A percentile compares a stretch with the other conserved stretches of the same genome.
Conservation (phyloP, 2,888 invertebrate genomes). For the Flexamia atlantica region DNA sequence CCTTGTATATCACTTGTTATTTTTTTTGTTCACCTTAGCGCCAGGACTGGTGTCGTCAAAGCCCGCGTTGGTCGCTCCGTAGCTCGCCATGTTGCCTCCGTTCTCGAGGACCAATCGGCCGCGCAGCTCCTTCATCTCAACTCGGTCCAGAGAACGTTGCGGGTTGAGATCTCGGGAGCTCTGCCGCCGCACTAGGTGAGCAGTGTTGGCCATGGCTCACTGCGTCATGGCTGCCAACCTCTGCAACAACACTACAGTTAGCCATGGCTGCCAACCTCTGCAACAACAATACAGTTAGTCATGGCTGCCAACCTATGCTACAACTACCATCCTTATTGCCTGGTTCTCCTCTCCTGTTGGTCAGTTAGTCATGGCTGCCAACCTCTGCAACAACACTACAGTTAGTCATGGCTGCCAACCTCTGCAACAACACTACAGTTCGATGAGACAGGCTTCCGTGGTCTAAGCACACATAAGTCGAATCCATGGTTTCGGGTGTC, state of each 20-base stretch:
- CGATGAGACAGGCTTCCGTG: no score
- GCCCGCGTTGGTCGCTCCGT: slow-evolving; percentile 92
- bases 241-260: no score
- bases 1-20: no score
- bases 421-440: no score
- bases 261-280: no score
- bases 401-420: no score
- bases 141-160: slow-evolving; percentile 89
- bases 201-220: slow-evolving; percentile 91
- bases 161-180: slow-evolving; percentile 91
- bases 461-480: no score
- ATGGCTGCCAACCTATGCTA: no score
- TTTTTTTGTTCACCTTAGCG: slow-evolving; percentile 70
- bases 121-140: slow-evolving; percentile 91
- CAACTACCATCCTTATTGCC: no score
- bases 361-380: slow-evolving; percentile 42
- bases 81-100: slow-evolving; percentile 77
- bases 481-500: no score
- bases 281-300: no score
- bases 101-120: slow-evolving; percentile 89
- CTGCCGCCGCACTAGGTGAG: slow-evolving; percentile 91
- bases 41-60: slow-evolving; percentile 83
- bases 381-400: slow-evolving; percentile 46
- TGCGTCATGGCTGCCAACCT: slow-evolving; percentile 46
- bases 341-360: no score